Evolutionary conservation across 1,140 invertebrate genomes (phyloP).

Genomic region (Scaptomyza pallida): DNA sequence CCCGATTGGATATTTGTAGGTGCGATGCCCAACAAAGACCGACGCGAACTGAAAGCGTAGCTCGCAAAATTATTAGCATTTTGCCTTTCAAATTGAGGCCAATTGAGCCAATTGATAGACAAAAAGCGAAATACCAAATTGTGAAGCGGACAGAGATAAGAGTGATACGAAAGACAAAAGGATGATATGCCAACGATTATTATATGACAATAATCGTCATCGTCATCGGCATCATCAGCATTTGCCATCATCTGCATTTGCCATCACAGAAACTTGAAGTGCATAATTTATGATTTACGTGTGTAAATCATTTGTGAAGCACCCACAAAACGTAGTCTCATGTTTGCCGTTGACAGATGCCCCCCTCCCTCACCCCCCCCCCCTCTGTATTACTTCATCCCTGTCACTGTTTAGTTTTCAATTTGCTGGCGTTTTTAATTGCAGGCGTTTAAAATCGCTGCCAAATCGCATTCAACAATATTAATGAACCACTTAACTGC

Average conservation of each 20-base stretch:
- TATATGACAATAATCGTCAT: conserved; percentile 11
- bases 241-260: conserved; percentile 66
- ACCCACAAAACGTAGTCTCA: conserved; percentile 22
- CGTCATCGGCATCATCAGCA: conserved; percentile 28
- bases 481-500: conserved; percentile 57
- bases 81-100: conserved; percentile 28
- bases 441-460: conserved; percentile 64
- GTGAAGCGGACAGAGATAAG: conserved; percentile 36
- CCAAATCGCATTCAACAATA: conserved; percentile 60
- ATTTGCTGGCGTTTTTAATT: conserved; percentile 71
- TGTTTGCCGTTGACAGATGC: conserved; percentile 55
- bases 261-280: conserved; percentile 68
- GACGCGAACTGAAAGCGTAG: conserved; percentile 61
- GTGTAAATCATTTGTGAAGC: conserved; percentile 76
- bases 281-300: conserved; percentile 77
- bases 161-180: conserved; percentile 19
- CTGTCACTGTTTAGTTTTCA: conserved; percentile 50
- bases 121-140: conserved; percentile 8
- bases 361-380: background rate
- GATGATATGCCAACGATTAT: background rate
- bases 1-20: conserved; percentile 39
- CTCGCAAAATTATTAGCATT: conserved; percentile 57
- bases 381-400: background rate
- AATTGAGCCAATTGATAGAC: conserved; percentile 52
- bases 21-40: conserved; percentile 67